Evolutionary conservation across 1,140 invertebrate genomes (phyloP), one percentile per base, ranked within the genome.

Genomic region (Araneus ventricosus): DNA sequence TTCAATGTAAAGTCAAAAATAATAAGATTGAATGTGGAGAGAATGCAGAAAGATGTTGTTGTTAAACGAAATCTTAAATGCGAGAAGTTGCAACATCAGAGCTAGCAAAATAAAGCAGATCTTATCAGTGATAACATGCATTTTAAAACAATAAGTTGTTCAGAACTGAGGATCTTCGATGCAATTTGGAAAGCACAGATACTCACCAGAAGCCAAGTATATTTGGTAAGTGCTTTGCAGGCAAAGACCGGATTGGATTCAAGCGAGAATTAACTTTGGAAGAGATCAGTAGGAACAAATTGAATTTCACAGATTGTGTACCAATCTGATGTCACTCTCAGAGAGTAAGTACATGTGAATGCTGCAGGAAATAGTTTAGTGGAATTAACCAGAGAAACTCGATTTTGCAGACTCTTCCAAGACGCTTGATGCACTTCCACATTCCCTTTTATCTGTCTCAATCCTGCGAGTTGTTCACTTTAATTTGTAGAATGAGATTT

Each of bases 371-470:
- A 22, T 75, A 75, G 70, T 34, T 75, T 34, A 75, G 30, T 6
- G 5, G 30, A 75, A 75, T 75, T 75, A 75, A 37, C 70, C 34
- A 34, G 4, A 30, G 30, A 4, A 75, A 75, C 20, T 37, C 70
- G 20, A 75, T 75, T 75, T 20, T 5, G 34, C 2, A 5, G 6
- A 75, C 17, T 34, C 10, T 27, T 34, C 17, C 45, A 4, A 34
- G 14, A 37, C 70, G 27, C 5, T 67, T 27, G 63, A 27, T 67
- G 7, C 24, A 34, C 34, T 52, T 52, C 17, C 24, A 8, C 24
- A 84, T 84, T 84, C 82, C 30, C 82, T 84, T 84, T 84, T 30
- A 84, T 84, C 82, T 84, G 22, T 30, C 82, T 57, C 41, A 75
- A 17, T 22, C 17, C 17, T 45, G 30, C 20, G 8, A 57, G 39